These are phyloP conservation scores for Empis stercorea DNA, from an alignment of 2,888 invertebrate species.

Conservation along the genomic window DNA sequence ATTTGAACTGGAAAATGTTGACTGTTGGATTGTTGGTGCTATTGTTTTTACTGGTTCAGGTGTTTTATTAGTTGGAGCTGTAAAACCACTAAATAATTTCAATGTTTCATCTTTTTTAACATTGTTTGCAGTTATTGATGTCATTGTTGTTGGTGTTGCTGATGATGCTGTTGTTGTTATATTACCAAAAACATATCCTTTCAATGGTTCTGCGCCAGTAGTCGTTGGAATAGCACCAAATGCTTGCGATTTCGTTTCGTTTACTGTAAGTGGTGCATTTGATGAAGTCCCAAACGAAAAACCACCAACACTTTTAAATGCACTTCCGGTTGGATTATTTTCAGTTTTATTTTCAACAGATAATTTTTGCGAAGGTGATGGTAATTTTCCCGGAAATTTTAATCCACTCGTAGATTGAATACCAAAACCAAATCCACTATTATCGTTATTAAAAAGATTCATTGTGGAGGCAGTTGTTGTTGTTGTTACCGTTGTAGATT, in stretches of 20 bases:
- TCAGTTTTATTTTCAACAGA: not conserved
- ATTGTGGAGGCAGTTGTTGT: not conserved
- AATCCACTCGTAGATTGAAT: not conserved
- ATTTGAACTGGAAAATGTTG: constrained; percentile 15
- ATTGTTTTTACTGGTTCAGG: constrained; percentile 5
- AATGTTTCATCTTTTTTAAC: constrained; percentile 4
- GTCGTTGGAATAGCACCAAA: too few relatives aligned
- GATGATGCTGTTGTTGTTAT: constrained; percentile 6
- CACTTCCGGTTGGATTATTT: not conserved
- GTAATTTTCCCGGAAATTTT: not conserved
- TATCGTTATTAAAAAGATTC: too few relatives aligned
- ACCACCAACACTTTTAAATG: constrained; percentile 2
- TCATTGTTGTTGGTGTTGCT: constrained; percentile 8
- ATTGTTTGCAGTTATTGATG: constrained; percentile 9
- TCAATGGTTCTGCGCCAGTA: not conserved
- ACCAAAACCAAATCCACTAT: not conserved
- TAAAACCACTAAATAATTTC: constrained; percentile 9
- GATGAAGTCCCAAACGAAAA: not conserved
- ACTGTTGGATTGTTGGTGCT: constrained; percentile 4
- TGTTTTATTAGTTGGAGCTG: constrained; percentile 2
- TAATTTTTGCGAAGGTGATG: not conserved
- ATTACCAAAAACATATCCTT: constrained; percentile 12
- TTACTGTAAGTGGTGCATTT: too few relatives aligned
- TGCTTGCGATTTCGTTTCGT: too few relatives aligned
- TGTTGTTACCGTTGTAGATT: not conserved